These are phyloP conservation scores for Pantherophis vulpinus DNA, from an alignment of 2,797 vertebrate genomes.

Conservation along the genomic window DNA sequence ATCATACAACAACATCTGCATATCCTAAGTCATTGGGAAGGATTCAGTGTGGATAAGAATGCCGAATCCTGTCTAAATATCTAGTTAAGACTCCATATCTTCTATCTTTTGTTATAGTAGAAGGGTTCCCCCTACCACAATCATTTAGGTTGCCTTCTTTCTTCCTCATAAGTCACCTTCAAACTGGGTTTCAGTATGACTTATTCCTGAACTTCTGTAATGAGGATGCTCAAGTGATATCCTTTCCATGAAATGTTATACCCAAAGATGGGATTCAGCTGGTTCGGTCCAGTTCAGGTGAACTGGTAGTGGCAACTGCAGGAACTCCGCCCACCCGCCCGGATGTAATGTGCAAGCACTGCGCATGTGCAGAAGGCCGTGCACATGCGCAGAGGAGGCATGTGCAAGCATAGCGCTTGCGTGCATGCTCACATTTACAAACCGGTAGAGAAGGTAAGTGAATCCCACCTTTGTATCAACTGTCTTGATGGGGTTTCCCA, in stretches of 20 bases:
- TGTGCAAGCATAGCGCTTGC: rapidly evolving
- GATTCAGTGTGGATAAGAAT: no score
- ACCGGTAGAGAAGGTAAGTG: no score
- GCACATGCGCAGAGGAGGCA: no score
- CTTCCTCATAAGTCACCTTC: neutral
- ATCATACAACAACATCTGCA: no score
- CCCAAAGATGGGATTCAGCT: no score
- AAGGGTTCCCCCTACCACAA: neutral
- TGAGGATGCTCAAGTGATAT: neutral
- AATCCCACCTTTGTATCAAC: neutral
- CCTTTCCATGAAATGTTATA: neutral
- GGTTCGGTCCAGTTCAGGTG: no score
- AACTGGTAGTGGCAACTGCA: no score
- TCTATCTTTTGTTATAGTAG: neutral
- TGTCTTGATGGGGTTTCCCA: neutral
- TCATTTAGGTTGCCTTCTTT: neutral
- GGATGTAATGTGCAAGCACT: no score
- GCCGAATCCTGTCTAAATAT: no score
- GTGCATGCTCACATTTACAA: no score
- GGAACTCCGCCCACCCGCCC: no score
- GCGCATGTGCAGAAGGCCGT: rapidly evolving
- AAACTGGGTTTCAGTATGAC: neutral
- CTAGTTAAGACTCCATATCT: neutral
- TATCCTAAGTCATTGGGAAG: no score
- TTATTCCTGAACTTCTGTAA: neutral